phyloP scores from a whole-genome alignment of 2,797 vertebrate species.

The Otolemur crassicaudatus region DNA sequence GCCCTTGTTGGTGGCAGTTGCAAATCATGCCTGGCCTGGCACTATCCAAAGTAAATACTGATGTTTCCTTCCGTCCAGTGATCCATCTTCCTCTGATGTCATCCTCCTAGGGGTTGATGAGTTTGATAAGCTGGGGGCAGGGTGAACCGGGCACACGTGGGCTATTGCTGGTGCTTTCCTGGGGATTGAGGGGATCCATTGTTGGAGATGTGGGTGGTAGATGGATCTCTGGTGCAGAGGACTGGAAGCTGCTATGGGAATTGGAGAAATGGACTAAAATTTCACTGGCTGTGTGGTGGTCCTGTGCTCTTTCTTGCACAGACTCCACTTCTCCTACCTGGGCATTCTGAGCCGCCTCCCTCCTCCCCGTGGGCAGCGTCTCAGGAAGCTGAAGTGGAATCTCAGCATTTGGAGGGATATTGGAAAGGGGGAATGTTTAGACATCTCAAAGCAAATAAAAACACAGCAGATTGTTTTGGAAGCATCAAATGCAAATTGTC shows the following conservation, averaged over 20 bases:
- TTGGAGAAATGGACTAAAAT: background rate
- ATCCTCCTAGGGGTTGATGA: background rate
- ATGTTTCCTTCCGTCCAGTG: background rate
- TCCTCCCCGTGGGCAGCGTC: background rate
- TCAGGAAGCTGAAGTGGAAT: background rate
- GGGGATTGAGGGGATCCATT: background rate
- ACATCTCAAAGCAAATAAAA: constrained; percentile 78
- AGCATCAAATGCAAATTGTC: constrained; percentile 85
- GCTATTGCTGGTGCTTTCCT: background rate
- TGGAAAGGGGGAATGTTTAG: constrained; percentile 66
- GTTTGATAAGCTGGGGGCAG: background rate
- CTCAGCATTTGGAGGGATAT: constrained; percentile 36
- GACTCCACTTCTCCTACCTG: background rate
- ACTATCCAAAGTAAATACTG: accelerated
- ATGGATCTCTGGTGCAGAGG: background rate
- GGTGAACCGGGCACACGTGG: background rate
- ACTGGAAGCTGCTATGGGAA: background rate
- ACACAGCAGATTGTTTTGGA: constrained; percentile 85
- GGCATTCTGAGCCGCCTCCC: background rate
- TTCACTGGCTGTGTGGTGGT: background rate
- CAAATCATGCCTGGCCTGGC: background rate
- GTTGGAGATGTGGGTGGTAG: background rate
- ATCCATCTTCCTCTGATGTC: background rate
- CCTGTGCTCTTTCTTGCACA: background rate
- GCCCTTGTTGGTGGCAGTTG: background rate